Base-by-base conservation (phyloP, 2,113 vertebrate genomes). In the Talpa occidentalis region DNA sequence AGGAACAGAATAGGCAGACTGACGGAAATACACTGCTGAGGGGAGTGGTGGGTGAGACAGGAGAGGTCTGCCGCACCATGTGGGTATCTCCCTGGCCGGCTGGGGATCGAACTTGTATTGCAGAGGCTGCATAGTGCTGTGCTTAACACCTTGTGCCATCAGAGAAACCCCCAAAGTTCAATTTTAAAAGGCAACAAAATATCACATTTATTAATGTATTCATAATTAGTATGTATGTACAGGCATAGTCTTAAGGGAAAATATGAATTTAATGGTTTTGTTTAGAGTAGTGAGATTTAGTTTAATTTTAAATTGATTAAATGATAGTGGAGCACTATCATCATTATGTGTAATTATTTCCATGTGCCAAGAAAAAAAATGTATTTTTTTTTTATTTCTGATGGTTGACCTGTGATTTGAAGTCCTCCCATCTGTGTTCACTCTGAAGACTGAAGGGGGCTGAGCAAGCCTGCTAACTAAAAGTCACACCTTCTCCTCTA, bases 131-230 rank as follows among this genome's bases (percentile, higher is more conserved):
- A 12, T 12, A 49, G 47, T 49, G 8, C 11, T 9, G 12, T 12
- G 11, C 47, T 49, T 12, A 49, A 49, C 47, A 6, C 12, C 7
- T 10, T 49, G 47, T 14, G 12, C 47, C 47, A 49, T 10, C 47
- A 49, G 47, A 10, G 47, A 49, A 10, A 10, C 47, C n/a, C n/a
- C n/a, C n/a, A n/a, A n/a, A n/a, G n/a, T n/a, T n/a, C n/a, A n/a
- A n/a, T n/a, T n/a, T n/a, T 96, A 90, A 92, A 85, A 70, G 67
- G 72, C 4, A 14, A 14, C 66, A 2, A 87, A 81, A 49, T 30
- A 62, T 52, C 26, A n/a, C 1, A 15, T 69, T 64, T 59, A 47
- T 37, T 93, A 19, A 28, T 14, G 19, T n/a, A n/a, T n/a, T 42
- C 15, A 6, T 54, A 74, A 52, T 85, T 64, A 64, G 9, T 14